Evolutionary conservation across 2,113 vertebrate genomes (phyloP).

Genomic region (Elephas maximus): DNA sequence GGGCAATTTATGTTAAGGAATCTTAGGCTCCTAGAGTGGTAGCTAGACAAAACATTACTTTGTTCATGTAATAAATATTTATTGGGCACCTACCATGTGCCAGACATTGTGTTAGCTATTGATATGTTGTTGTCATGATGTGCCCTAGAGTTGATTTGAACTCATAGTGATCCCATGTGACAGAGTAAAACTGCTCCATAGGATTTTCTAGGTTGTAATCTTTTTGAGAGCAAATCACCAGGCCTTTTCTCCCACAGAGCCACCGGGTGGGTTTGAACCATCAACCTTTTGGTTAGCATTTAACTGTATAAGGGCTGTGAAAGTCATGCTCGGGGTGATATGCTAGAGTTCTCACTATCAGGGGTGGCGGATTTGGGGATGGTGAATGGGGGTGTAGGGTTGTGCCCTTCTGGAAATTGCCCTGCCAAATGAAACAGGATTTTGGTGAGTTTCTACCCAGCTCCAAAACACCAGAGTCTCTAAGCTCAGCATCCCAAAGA

Average conservation of each 20-base stretch:
- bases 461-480: neutral
- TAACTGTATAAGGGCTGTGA: neutral
- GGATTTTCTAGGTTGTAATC: neutral
- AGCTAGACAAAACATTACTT: neutral
- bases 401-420: neutral
- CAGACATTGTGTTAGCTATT: neutral
- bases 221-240: neutral
- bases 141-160: neutral
- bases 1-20: neutral
- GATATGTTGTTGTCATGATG: neutral
- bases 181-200: neutral
- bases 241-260: neutral
- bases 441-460: neutral
- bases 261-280: neutral
- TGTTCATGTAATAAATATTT: neutral
- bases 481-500: slow-evolving; percentile 13
- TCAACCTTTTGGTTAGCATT: neutral
- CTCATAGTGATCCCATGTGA: neutral
- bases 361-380: neutral
- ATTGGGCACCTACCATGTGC: neutral
- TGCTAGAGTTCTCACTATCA: neutral
- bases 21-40: neutral
- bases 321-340: too few relatives aligned
- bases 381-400: too few relatives aligned
- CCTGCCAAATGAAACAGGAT: neutral